Base-by-base conservation (phyloP, 1,140 invertebrate species). In the Tribolium castaneum region DNA sequence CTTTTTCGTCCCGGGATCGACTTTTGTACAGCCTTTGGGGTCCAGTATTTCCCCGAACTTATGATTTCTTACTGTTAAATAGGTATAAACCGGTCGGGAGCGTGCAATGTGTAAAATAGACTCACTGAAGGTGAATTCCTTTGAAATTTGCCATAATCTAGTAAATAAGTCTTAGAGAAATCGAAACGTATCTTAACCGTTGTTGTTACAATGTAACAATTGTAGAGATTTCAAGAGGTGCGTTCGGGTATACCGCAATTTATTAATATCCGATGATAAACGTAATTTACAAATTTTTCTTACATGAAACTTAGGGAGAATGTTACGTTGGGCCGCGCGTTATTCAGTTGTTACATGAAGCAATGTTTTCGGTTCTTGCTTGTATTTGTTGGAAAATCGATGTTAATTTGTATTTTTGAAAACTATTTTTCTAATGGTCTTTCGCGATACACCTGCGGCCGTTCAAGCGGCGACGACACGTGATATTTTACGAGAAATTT, bases 131-230 rank as follows among this genome's bases (percentile, higher is more conserved):
- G 59, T 66, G 30, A 66, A 66, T 66, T 66, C 59, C 25, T 34
- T 66, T 66, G 59, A 66, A 35, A 35, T 66, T 66, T 66, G 71
- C 52, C 49, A 34, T 51, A 19, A 30, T 52, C 22, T 73, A 73
- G 71, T 25, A 52, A 51, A 54, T 73, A 73, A 73, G 71, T 73
- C 71, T 73, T 73, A 73, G 71, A 51, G 49, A 73, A 73, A 73
- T 73, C 71, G 49, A 73, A 51, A 51, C 71, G 71, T 73, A 73
- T 73, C 19, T 72, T 52, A 51, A 73, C 71, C 49, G 71, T 73
- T 73, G 71, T 73, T 73, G 71, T 73, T 73, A 52, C 71, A 73
- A 73, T 52, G 71, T 56, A 75, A 75, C 72, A 56, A 75, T 74
- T 75, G 49, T 73, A 75, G 50, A 70, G 19, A 72, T 72, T 52